These are phyloP conservation scores for Anorthoa munda DNA, from an alignment of 2,888 invertebrate genomes.

Conservation along the genomic window DNA sequence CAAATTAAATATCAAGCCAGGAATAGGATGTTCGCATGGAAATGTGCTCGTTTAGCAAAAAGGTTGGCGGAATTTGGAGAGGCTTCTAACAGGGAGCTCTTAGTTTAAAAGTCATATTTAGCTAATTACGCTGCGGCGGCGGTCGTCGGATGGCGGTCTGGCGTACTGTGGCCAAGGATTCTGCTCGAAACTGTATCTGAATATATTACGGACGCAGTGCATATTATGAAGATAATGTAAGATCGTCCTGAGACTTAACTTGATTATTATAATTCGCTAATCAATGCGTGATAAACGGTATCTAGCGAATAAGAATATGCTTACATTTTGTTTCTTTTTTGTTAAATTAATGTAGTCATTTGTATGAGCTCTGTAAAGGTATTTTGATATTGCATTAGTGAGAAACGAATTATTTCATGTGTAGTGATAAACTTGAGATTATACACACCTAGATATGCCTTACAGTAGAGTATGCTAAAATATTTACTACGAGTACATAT, in stretches of 20 bases:
- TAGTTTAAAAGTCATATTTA: constrained; percentile 88
- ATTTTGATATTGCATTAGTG: constrained; percentile 40
- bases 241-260: constrained; percentile 63
- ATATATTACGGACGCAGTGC: constrained; percentile 72
- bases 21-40: constrained; percentile 74
- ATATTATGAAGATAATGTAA: constrained; percentile 71
- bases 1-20: constrained; percentile 75
- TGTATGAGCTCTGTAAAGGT: constrained; percentile 34
- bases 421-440: constrained; percentile 23
- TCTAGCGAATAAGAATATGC: constrained; percentile 44
- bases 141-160: constrained; percentile 76
- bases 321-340: constrained; percentile 35
- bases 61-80: constrained; percentile 77
- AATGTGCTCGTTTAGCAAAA: constrained; percentile 80
- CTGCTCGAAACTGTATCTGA: constrained; percentile 75
- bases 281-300: constrained; percentile 61
- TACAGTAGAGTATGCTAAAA: not conserved
- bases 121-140: constrained; percentile 84
- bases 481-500: not conserved
- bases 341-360: constrained; percentile 24
- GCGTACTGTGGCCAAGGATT: constrained; percentile 73
- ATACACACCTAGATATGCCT: not conserved
- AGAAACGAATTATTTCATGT: constrained; percentile 33
- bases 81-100: constrained; percentile 79
- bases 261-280: constrained; percentile 64